Base-by-base conservation (phyloP, 1,140 invertebrate species). In the Thaumatotibia leucotreta region DNA sequence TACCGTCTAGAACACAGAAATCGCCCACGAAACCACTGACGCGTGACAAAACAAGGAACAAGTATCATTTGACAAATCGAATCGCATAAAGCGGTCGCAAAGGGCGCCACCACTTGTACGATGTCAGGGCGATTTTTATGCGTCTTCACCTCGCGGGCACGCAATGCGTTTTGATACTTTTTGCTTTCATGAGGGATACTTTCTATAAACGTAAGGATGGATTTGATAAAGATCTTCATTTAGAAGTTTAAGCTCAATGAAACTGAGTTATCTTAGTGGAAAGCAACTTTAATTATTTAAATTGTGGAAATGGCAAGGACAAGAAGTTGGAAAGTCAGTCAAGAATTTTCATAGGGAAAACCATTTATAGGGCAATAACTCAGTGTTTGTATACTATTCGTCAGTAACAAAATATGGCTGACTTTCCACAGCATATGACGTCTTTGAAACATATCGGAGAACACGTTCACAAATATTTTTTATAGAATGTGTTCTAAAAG, bases 101-200 rank as follows among this genome's bases (percentile, higher is more conserved):
- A 33, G 74, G 72, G 77, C 76, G 77, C 81, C 77, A 76, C 75
- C 65, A 63, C 67, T 75, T 79, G 76, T 75, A 45, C 33, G 49
- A 67, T 76, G 72, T 77, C 77, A 75, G 39, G 73, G 72, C 74
- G 72, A 82, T 79, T 80, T 82, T 82, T 82, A 80, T 76, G 78
- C 50, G 75, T 75, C 74, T 65, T 65, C 67, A 35, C 69, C 64
- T 66, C 61, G 63, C 68, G 67, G 63, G 69, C 45, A 70, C 66
- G 67, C 70, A 65, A 76, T 76, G 68, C 65, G 76, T 79, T 70
- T 63, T 68, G 58, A 52, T 68, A 22, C 61, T 58, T 58, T 58
- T 52, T 52, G 50, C 50, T 52, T 24, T 52, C 24, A 11, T 23
- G n/a, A 24, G n/a, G 50, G 11, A 31, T 29, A n/a, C 8, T 58